Conservation (phyloP, 2,888 invertebrate genomes). For the Colostygia pectinataria region DNA sequence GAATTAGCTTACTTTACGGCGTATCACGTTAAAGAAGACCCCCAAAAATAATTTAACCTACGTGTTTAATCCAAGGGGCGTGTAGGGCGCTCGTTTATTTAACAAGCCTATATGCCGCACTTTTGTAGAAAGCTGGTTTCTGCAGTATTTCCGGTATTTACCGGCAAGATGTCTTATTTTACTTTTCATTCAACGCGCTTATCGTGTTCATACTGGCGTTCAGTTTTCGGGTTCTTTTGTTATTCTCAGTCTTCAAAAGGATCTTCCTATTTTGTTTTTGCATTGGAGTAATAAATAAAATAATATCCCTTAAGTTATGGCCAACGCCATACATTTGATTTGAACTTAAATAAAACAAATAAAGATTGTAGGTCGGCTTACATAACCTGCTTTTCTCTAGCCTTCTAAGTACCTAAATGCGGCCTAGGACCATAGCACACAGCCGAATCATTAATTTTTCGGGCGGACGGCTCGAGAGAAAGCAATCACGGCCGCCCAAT, state of each 20-base stretch:
- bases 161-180: not conserved
- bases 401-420: not conserved
- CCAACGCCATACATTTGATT: too few species aligned
- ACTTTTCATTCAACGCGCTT: not conserved
- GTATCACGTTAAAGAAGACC: conserved; percentile 23
- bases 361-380: conserved; percentile 26
- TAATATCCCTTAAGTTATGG: too few species aligned
- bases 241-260: too few species aligned
- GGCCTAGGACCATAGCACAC: conserved; percentile 43
- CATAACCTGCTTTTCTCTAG: not conserved
- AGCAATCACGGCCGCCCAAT: conserved; percentile 70
- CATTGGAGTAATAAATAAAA: too few species aligned
- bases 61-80: conserved; percentile 46
- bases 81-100: conserved; percentile 35
- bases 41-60: conserved; percentile 39
- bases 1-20: conserved; percentile 18
- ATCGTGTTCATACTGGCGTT: too few species aligned
- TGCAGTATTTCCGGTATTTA: not conserved
- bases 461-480: conserved; percentile 56
- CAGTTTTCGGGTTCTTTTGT: too few species aligned
- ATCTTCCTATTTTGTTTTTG: too few species aligned
- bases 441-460: conserved; percentile 63
- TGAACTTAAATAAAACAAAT: not conserved
- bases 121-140: conserved; percentile 5
- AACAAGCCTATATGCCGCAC: conserved; percentile 11